phyloP scores from a whole-genome alignment of 2,797 vertebrate genomes.

The Prionace glauca region DNA sequence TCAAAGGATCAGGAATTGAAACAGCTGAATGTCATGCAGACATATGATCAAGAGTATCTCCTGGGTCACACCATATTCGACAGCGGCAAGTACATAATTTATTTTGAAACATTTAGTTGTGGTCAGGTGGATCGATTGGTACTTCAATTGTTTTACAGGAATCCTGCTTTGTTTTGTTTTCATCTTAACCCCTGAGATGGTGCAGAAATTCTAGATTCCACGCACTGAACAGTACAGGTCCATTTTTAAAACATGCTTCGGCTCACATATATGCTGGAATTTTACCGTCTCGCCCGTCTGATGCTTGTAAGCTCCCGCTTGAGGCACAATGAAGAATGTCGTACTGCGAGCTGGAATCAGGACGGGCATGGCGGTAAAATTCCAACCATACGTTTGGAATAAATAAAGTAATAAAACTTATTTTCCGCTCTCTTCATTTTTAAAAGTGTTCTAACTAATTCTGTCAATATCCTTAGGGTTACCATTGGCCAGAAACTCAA shows the following conservation, averaged over 20 bases:
- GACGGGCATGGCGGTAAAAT: too few species aligned
- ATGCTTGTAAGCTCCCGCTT: too few species aligned
- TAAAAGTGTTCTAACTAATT: background rate
- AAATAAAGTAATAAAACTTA: background rate
- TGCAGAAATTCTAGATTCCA: background rate
- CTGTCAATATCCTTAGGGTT: too few species aligned
- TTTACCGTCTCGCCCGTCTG: too few species aligned
- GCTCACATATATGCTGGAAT: background rate
- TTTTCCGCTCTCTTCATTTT: background rate
- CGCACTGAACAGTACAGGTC: background rate
- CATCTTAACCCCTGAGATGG: background rate
- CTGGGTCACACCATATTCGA: slow-evolving; percentile 40
- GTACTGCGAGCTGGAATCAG: too few species aligned
- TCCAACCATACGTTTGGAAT: background rate
- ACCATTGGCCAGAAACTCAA: too few species aligned
- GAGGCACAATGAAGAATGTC: too few species aligned
- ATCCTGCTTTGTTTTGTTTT: background rate
- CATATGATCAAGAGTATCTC: slow-evolving; percentile 42
- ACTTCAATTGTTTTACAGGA: background rate
- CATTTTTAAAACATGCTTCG: background rate
- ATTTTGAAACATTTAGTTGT: background rate
- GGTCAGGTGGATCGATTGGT: background rate
- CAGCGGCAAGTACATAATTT: slow-evolving; percentile 31
- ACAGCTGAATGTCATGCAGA: slow-evolving; percentile 39
- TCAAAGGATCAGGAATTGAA: slow-evolving; percentile 37